These are phyloP conservation scores for Aphelinus atriplicis DNA, from an alignment of 1,140 invertebrate genomes.

Conservation along the genomic window DNA sequence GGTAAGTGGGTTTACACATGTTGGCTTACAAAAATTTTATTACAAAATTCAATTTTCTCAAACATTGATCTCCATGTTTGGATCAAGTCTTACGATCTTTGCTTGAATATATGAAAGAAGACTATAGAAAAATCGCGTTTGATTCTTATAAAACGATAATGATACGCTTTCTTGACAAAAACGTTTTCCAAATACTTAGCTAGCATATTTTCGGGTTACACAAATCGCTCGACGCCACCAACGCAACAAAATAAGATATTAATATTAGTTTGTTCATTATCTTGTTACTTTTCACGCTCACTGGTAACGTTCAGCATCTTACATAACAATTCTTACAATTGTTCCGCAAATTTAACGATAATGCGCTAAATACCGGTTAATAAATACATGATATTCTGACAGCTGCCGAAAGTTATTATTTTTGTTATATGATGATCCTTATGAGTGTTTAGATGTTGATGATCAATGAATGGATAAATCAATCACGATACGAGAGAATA, in stretches of 20 bases:
- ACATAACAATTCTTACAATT: conserved; percentile 35
- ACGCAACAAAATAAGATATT: conserved; percentile 29
- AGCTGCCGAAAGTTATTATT: conserved; percentile 26
- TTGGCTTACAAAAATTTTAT: conserved; percentile 33
- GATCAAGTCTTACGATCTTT: conserved; percentile 17
- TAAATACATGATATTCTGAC: conserved; percentile 27
- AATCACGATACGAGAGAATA: background rate
- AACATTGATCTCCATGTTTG: conserved; percentile 15
- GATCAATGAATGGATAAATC: conserved; percentile 4
- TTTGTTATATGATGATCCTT: background rate
- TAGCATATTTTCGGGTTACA: conserved; percentile 23
- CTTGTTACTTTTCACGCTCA: conserved; percentile 15
- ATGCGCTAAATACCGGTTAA: conserved; percentile 35
- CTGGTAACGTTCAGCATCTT: conserved; percentile 39
- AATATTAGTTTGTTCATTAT: too few relatives aligned
- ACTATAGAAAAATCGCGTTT: conserved; percentile 29
- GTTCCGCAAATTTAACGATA: conserved; percentile 15
- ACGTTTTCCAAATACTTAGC: conserved; percentile 7
- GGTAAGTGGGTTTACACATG: background rate
- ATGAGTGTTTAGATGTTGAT: conserved; percentile 9
- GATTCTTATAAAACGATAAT: conserved; percentile 12
- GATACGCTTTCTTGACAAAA: conserved; percentile 17
- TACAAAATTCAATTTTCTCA: conserved; percentile 31
- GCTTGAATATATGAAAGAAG: background rate
- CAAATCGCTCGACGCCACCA: conserved; percentile 27